A percentile compares a stretch with the other conserved stretches of the same genome.
Conservation (phyloP, 1,140 invertebrate species). For the Hestina assimilis region DNA sequence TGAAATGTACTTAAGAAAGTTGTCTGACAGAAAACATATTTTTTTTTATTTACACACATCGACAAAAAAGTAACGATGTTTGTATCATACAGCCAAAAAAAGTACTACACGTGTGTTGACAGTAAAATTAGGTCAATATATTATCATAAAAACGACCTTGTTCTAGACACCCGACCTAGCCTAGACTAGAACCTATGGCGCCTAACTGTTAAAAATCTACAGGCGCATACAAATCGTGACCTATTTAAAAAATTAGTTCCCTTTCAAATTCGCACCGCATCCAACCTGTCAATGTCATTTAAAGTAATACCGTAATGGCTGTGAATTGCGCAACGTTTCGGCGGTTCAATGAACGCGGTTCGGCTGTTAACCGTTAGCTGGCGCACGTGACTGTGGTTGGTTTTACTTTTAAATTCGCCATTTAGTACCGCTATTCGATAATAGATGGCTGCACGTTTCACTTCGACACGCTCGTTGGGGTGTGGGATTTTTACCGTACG, state of each 20-base stretch:
- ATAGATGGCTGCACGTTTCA: conserved; percentile 50
- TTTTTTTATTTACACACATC: too few species aligned
- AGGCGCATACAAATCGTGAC: conserved; percentile 47
- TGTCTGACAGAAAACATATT: too few species aligned
- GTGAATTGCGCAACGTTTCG: conserved; percentile 25
- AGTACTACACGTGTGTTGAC: neutral
- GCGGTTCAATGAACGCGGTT: conserved; percentile 65
- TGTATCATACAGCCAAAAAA: neutral
- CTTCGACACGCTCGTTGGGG: conserved; percentile 14
- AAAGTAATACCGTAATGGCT: conserved; percentile 33
- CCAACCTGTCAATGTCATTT: conserved; percentile 28
- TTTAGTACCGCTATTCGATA: conserved; percentile 66
- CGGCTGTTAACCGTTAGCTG: conserved; percentile 66
- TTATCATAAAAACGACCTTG: conserved; percentile 18
- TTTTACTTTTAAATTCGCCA: conserved; percentile 75
- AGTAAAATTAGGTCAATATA: neutral
- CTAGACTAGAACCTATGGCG: conserved; percentile 11
- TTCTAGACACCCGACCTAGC: conserved; percentile 9
- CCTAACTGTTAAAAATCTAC: conserved; percentile 17
- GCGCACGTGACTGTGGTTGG: conserved; percentile 55
- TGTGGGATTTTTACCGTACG: neutral
- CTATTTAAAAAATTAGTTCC: conserved; percentile 51
- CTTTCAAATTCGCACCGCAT: conserved; percentile 66
- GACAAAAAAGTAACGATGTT: too few species aligned
- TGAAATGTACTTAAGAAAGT: conserved; percentile 17